Conservation (phyloP, 2,888 invertebrate genomes). For the Lissonota sp. region DNA sequence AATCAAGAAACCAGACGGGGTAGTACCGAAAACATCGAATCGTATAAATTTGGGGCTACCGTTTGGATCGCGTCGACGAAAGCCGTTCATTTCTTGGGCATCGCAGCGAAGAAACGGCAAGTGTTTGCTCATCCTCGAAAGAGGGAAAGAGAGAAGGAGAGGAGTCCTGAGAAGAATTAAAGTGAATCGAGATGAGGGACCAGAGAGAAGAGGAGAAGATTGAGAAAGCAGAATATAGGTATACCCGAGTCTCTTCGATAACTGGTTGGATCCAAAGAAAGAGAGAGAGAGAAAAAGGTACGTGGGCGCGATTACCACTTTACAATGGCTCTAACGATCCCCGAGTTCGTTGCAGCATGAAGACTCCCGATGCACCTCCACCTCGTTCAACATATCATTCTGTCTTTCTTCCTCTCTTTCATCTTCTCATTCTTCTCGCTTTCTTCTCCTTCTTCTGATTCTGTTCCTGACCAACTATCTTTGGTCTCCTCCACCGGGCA, state of each 20-base stretch:
- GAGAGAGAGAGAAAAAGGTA: slow-evolving; percentile 61
- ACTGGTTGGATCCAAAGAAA: slow-evolving; percentile 59
- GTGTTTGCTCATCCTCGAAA: slow-evolving; percentile 12
- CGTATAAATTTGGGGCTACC: no score
- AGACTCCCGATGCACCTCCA: slow-evolving; percentile 53
- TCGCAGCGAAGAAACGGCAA: slow-evolving; percentile 25
- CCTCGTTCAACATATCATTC: slow-evolving; percentile 52
- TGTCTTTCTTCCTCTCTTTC: slow-evolving; percentile 25
- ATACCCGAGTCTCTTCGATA: slow-evolving; percentile 54
- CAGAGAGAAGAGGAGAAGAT: slow-evolving; percentile 12
- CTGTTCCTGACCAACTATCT: slow-evolving; percentile 48
- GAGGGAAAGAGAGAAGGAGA: slow-evolving; percentile 11
- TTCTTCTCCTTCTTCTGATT: slow-evolving; percentile 9
- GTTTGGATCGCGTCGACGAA: slow-evolving; percentile 11
- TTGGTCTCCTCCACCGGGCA: slow-evolving; percentile 45
- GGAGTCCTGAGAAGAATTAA: slow-evolving; percentile 45
- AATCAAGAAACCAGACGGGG: no score
- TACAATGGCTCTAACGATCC: slow-evolving; percentile 79
- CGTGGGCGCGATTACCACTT: slow-evolving; percentile 78
- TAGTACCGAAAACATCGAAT: no score
- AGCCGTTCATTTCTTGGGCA: slow-evolving; percentile 39
- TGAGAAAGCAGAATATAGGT: slow-evolving; percentile 21
- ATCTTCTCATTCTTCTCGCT: slow-evolving; percentile 8
- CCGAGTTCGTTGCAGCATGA: slow-evolving; percentile 68
- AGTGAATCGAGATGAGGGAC: slow-evolving; percentile 28